Base-by-base conservation (phyloP, 2,888 invertebrate genomes). In the Dexiosoma caninum region DNA sequence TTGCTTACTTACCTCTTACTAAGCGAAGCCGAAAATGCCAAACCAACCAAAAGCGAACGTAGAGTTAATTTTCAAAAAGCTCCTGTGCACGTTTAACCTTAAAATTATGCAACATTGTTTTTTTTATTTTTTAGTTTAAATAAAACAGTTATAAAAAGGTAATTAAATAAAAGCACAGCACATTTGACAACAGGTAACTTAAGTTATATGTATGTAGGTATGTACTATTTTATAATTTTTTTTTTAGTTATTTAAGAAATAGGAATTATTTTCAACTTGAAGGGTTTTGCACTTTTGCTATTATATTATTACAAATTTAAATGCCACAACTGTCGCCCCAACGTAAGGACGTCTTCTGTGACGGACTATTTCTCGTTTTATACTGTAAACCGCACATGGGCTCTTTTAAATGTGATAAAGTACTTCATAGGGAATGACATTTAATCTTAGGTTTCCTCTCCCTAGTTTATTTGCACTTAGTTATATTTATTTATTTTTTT, bases 301-400 rank as follows among this genome's bases (percentile, higher is more conserved):
- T 40, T 32, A 27, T 16, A 49, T 32, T 35, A 10, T 27, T 7
- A 16, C 40, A 35, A 12, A 44, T 42, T 64, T 59, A 62, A 42
- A 71, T 60, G 32, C 53, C 95, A 92, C 97, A 97, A 92, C 96
- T 96, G 93, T 97, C 97, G 91, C 97, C 97, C 97, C 97, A 97
- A 92, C 97, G 95, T 90, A 97, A 94, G 91, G 96, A 96, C 92
- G 97, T 97, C 94, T 96, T 97, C 93, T 97, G 97, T 92, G 96
- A 97, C 93, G 97, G 97, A 93, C 96, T 96, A 93, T 97, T 97
- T 92, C 96, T 95, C 91, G 97, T 97, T 92, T 95, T 96, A 94
- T 96, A 96, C 92, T 95, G 95, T 95, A 96, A 94, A 93, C 96
- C 96, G 93, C 95, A 96, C 97, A 97, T 97, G 95, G 94, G 94